A percentile compares a stretch with the other conserved stretches of the same genome.
Conservation (phyloP, 2,113 vertebrate species). For the Callopanchax toddi region DNA sequence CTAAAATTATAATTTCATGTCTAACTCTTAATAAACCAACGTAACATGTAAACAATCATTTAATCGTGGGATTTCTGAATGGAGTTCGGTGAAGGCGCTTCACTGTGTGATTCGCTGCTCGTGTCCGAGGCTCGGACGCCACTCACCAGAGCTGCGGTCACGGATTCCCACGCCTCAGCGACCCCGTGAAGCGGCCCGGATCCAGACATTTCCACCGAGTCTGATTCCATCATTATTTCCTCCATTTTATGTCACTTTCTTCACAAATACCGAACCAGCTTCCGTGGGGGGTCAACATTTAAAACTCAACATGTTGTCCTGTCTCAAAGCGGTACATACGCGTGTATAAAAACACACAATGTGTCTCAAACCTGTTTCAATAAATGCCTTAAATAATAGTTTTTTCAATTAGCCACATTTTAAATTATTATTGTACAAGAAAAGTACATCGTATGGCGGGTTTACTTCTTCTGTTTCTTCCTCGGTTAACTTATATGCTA, state of each 20-base stretch:
- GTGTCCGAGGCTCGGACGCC: not conserved
- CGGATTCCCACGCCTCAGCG: constrained; percentile 73
- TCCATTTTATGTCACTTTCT: constrained; percentile 54
- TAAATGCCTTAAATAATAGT: no score
- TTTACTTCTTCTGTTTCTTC: no score
- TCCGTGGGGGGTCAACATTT: not conserved
- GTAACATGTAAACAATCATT: accelerated
- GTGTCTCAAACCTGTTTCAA: not conserved
- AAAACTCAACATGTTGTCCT: not conserved
- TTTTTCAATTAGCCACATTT: no score
- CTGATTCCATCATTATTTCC: constrained; percentile 61
- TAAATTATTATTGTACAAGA: no score
- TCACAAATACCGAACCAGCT: not conserved
- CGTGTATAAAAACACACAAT: no score
- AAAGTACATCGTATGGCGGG: no score
- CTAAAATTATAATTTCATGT: accelerated
- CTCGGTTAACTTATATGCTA: no score
- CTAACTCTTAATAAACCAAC: accelerated
- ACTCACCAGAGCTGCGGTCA: constrained; percentile 77
- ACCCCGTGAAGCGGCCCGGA: constrained; percentile 22
- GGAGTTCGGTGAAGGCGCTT: not conserved
- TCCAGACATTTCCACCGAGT: constrained; percentile 33
- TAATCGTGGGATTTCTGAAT: not conserved
- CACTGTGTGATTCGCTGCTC: not conserved
- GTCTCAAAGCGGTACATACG: not conserved